phyloP scores from a whole-genome alignment of 1,140 invertebrate genomes.

The Laupala kohalensis region DNA sequence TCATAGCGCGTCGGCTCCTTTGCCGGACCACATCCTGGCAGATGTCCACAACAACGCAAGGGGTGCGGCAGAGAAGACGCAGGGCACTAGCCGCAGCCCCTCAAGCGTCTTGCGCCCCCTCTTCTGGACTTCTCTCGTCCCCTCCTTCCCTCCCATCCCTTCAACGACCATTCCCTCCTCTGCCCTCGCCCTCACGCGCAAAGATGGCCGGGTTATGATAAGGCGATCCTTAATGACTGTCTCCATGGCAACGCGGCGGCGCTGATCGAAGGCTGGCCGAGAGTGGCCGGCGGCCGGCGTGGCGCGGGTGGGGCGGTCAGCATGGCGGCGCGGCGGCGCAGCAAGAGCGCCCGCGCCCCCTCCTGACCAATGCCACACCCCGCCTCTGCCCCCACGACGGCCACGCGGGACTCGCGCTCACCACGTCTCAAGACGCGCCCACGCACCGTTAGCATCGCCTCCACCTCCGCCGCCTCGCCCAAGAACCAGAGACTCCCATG shows the following conservation, averaged over 20 bases:
- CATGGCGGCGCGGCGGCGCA: slow-evolving; percentile 21
- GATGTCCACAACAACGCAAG: no score
- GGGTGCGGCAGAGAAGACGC: no score
- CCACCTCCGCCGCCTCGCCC: background rate
- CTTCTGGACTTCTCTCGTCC: no score
- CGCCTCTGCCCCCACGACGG: no score
- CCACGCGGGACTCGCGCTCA: background rate
- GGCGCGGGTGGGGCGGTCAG: slow-evolving; percentile 21
- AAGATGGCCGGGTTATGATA: slow-evolving; percentile 38
- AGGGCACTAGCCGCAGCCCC: background rate
- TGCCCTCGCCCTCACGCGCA: slow-evolving; percentile 16
- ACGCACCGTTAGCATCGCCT: background rate
- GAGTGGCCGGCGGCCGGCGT: slow-evolving; percentile 14
- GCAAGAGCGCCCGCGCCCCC: slow-evolving; percentile 20
- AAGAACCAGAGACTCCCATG: no score
- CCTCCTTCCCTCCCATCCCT: no score
- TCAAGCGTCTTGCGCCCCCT: background rate
- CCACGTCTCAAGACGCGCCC: background rate
- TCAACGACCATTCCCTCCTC: no score
- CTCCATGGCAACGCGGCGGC: slow-evolving; percentile 30
- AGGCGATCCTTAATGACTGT: slow-evolving; percentile 37
- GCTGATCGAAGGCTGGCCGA: slow-evolving; percentile 24
- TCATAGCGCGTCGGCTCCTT: no score
- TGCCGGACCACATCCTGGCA: no score
- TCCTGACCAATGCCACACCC: no score